Base-by-base conservation (phyloP, 2,888 invertebrate genomes). In the Cataglyphis albicans region DNA sequence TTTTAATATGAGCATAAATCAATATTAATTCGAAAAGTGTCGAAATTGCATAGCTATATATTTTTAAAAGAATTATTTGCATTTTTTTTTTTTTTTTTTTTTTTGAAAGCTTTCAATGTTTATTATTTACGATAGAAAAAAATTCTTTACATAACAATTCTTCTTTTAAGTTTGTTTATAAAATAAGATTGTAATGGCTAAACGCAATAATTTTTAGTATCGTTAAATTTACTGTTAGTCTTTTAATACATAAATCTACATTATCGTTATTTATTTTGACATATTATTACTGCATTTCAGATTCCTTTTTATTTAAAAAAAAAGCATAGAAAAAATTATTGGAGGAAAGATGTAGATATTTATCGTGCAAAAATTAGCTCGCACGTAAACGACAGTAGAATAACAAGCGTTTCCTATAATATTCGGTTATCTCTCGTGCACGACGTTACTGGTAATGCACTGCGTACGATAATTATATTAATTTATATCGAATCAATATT, bases 401-500 rank as follows among this genome's bases (percentile, higher is more conserved):
- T 80, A 80, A 80, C 59, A 80, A 72, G 41, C 78, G 25, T 80
- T 80, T 80, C 72, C 59, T 44, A 25, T 44, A 80, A 72, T 80
- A 80, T 72, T 59, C 78, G 57, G 25, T 78, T 70, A 78, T 78
- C 73, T 80, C 73, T 72, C 72, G 44, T 48, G 59, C 78, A 57
- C 78, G 72, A 80, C 29, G 44, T 80, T 68, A 80, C 78, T 44
- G 73, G 59, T 72, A 72, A 72, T 72, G 59, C 78, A 70, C 35
- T 52, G 52, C 72, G 73, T 80, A 80, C 35, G 73, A 80, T 80
- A 80, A 80, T 80, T 80, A 59, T 72, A 80, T 80, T 80, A 80
- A 80, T 80, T 80, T 80, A 80, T 72, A 80, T 80, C 44, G 78
- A 80, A 80, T 80, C 78, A 80, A 80, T 80, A 80, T 80, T 80